Evolutionary conservation across 1,140 invertebrate genomes (phyloP).

Genomic region (Saccostrea echinata): DNA sequence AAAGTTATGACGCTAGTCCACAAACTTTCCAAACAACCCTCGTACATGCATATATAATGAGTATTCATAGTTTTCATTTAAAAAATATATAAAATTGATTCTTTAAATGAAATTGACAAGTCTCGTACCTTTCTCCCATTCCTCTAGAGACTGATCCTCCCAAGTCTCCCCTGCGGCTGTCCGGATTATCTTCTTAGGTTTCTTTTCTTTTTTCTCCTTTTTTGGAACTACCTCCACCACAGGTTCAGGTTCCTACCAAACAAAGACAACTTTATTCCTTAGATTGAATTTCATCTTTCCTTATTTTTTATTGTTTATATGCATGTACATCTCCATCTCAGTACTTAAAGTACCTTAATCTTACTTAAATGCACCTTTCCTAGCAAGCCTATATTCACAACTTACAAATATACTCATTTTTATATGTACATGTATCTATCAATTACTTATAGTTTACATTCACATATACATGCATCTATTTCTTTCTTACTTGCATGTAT

Average conservation of each 20-base stretch:
- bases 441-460: no score
- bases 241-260: slow-evolving; percentile 26
- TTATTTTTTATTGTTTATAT: not conserved
- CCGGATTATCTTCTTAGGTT: slow-evolving; percentile 88
- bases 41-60: no score
- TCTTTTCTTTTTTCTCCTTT: slow-evolving; percentile 84
- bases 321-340: not conserved
- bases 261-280: slow-evolving; percentile 15
- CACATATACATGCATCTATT: no score
- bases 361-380: not conserved
- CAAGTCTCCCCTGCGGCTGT: slow-evolving; percentile 95
- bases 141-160: slow-evolving; percentile 94
- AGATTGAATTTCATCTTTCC: not conserved
- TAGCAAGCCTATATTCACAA: not conserved
- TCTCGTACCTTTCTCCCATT: slow-evolving; percentile 91
- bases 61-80: no score
- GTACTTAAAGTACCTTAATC: not conserved
- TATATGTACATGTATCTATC: not conserved
- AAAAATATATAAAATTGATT: no score
- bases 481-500: no score
- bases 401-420: not conserved
- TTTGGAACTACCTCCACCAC: slow-evolving; percentile 54
- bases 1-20: no score
- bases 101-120: no score
- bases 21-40: no score